Evolutionary conservation across 1,140 invertebrate species (phyloP).

Genomic region (Cecropterus lyciades): DNA sequence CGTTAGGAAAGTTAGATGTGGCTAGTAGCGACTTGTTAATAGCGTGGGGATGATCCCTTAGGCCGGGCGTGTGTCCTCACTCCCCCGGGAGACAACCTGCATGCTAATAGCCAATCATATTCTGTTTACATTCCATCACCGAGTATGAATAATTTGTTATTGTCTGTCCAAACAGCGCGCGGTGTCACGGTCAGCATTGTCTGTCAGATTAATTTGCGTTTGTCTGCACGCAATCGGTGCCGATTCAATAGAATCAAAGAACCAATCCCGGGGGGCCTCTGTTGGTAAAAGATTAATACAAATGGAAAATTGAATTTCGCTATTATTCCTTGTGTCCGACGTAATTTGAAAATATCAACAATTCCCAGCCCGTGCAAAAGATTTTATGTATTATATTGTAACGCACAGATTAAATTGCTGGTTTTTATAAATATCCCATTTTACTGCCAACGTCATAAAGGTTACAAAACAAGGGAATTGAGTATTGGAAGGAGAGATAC

Average conservation of each 20-base stretch:
- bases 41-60: constrained; percentile 71
- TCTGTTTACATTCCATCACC: constrained; percentile 83
- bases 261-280: constrained; percentile 49
- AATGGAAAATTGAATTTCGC: constrained; percentile 62
- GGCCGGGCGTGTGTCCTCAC: constrained; percentile 43
- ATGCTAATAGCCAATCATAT: constrained; percentile 83
- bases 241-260: constrained; percentile 71
- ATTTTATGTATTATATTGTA: constrained; percentile 23
- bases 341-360: constrained; percentile 41
- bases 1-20: constrained; percentile 73
- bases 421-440: constrained; percentile 15
- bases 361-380: constrained; percentile 42
- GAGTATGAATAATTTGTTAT: constrained; percentile 84
- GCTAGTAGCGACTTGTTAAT: constrained; percentile 74
- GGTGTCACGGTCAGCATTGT: constrained; percentile 78
- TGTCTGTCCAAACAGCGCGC: constrained; percentile 73
- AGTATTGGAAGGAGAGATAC: not conserved
- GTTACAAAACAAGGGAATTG: constrained; percentile 20
- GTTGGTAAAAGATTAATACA: constrained; percentile 64
- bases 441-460: constrained; percentile 13
- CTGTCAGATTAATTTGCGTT: constrained; percentile 76
- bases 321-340: constrained; percentile 47
- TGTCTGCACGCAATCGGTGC: constrained; percentile 56
- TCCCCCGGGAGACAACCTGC: constrained; percentile 62
- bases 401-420: constrained; percentile 9